Base-by-base conservation (phyloP, 2,113 vertebrate species). In the Theristicus caerulescens region DNA sequence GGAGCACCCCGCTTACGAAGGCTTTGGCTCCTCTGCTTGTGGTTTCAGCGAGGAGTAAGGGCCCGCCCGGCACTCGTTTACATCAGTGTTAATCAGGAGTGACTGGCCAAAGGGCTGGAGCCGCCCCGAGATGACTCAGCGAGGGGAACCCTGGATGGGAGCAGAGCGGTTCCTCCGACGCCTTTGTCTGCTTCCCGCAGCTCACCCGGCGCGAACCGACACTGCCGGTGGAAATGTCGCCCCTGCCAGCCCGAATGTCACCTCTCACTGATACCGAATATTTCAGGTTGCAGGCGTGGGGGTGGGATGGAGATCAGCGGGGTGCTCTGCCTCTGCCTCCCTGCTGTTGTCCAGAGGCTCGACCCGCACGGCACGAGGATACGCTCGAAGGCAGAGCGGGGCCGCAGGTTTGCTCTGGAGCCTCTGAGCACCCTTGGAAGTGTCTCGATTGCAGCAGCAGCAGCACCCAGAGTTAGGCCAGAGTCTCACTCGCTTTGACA, bases 41-140 rank as follows among this genome's bases (percentile, higher is more conserved):
- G 29, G 38, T 86, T 88, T 47, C 80, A 66, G 74, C 1, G 27
- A 83, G 90, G 74, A 88, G 72, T 5, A 46, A 79, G 62, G 96
- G 87, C 97, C 91, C 15, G 12, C 96, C 96, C n/a, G 1, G 71
- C 2, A 0, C 69, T 95, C 84, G 1, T 91, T 95, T 91, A 81
- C 94, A 95, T 95, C 95, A 94, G 71, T n/a, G 74, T 85, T 97
- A 82, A 93, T 96, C 94, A 91, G 93, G 32, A 91, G 78, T 73
- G 84, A 93, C 89, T 95, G 93, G 94, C 93, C 91, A 70, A 81
- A 79, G 58, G 74, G 66, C 42, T 91, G 89, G 93, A 95, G 69
- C 77, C 51, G 2, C 89, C 69, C 88, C 1, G 0, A 32, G 46
- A 42, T 95, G 89, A 95, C 70, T 92, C 87, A 82, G 8, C 2